Conservation (phyloP, 2,888 invertebrate species). For the Chaitophorus viminalis region DNA sequence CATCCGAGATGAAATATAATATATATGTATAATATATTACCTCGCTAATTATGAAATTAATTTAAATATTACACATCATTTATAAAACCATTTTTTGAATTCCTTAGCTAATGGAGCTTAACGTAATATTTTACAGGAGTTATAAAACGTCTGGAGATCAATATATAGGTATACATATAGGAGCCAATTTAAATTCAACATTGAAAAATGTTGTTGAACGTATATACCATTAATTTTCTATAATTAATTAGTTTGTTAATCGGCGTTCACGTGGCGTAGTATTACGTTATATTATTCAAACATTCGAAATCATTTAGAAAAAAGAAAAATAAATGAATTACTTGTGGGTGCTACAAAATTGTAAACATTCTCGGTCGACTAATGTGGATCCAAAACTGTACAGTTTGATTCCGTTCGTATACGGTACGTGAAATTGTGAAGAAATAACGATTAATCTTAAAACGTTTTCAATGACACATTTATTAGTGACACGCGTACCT, state of each 20-base stretch:
- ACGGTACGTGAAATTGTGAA: too few species aligned
- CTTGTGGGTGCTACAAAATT: too few species aligned
- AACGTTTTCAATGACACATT: background rate
- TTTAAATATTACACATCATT: background rate
- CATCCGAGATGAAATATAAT: background rate
- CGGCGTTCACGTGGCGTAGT: too few species aligned
- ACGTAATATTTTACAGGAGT: background rate
- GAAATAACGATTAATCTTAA: background rate
- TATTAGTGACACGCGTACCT: background rate
- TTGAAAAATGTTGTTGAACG: background rate
- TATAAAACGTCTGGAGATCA: background rate
- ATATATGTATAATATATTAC: background rate
- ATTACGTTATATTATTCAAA: too few species aligned
- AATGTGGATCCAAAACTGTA: too few species aligned
- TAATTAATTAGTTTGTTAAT: too few species aligned
- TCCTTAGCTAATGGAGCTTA: background rate
- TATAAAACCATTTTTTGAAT: background rate
- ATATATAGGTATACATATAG: background rate
- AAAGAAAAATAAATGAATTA: too few species aligned
- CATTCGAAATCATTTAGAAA: too few species aligned
- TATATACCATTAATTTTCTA: background rate
- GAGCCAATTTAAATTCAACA: background rate
- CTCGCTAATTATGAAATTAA: background rate
- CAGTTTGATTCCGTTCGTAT: too few species aligned
- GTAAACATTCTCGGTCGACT: too few species aligned